Base-by-base conservation (phyloP, 2,888 invertebrate species). In the Sussaba pulchella region DNA sequence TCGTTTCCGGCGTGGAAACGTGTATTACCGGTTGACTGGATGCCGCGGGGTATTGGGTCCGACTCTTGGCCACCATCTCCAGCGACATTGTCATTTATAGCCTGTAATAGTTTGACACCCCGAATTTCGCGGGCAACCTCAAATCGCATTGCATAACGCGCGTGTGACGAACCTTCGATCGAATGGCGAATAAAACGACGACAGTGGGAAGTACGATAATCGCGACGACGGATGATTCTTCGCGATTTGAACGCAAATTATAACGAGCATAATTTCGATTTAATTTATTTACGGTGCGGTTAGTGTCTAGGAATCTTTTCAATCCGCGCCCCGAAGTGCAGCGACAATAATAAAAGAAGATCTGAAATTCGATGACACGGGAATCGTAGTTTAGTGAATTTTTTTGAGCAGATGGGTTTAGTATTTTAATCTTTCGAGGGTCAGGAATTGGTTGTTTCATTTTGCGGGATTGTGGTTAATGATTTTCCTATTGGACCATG, bases 61-160 rank as follows among this genome's bases (percentile, higher is more conserved):
- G 69, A 45, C 63, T 82, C 14, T 75, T 77, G 31, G 83, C 72
- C 78, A 79, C 73, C 17, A 77, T 73, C 45, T 82, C 84, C 47
- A 83, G 74, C 76, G 86, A 86, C 88, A 87, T 87, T 64, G 66
- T 83, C 71, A 64, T 80, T 39, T 39, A 59, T 59, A 79, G 78
- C 78, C 21, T 24, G 10, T 9, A 24, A 61, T 67, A 21, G 64
- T 43, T 36, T 17, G 47, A 54, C 69, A 41, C 47, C 9, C 10
- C 26, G 39, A 43, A 31, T 52, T 41, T 19, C 21, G 26, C 26
- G 9, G 39, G 31, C 45, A 54, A 43, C 39, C 52, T 61, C 21
- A 47, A 39, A 50, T 17, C 39, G 52, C 43, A 24, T 10, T 8
- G 54, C 67, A 50, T 70, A 9, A 36, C 43, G 10, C 31, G 6